A percentile compares a stretch with the other conserved stretches of the same genome.
phyloP scores from a whole-genome alignment of 1,140 invertebrate genomes.

The Drosophila pandora region DNA sequence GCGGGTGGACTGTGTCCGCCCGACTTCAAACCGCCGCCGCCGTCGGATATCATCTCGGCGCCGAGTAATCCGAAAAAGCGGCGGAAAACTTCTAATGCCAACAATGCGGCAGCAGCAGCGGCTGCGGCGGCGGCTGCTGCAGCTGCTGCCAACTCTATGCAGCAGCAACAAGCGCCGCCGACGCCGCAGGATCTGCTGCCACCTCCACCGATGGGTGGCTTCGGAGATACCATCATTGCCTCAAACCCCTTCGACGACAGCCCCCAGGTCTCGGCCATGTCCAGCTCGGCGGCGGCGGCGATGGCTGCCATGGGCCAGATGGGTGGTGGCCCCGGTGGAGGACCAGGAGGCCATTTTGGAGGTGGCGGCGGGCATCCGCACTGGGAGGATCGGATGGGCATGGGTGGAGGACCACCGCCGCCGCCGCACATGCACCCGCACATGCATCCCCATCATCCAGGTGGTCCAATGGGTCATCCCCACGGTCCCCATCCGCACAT shows the following conservation, averaged over 20 bases:
- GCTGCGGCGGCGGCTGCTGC: constrained; percentile 81
- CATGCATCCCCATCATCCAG: constrained; percentile 84
- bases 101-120: constrained; percentile 73
- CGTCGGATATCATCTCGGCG: constrained; percentile 86
- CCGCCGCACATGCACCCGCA: constrained; percentile 81
- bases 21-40: constrained; percentile 87
- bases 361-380: constrained; percentile 81
- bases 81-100: constrained; percentile 87
- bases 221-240: constrained; percentile 96
- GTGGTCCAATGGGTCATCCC: constrained; percentile 82
- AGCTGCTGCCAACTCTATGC: constrained; percentile 84
- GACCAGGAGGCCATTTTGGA: constrained; percentile 70
- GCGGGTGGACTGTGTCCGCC: constrained; percentile 86
- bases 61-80: constrained; percentile 88
- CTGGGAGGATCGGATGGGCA: constrained; percentile 84
- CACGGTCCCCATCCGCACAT: constrained; percentile 83
- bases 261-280: constrained; percentile 85
- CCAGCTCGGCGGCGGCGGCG: constrained; percentile 84
- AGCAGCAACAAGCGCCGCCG: constrained; percentile 85
- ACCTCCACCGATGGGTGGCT: constrained; percentile 92
- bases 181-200: constrained; percentile 90
- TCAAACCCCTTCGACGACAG: constrained; percentile 98
- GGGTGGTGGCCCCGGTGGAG: constrained; percentile 54
- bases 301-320: constrained; percentile 86
- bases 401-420: constrained; percentile 85